Percentiles rank a stretch among this genome's conserved stretches.
These are phyloP conservation scores for Phaetusa simplex DNA, from an alignment of 2,113 vertebrate genomes.

Conservation along the genomic window DNA sequence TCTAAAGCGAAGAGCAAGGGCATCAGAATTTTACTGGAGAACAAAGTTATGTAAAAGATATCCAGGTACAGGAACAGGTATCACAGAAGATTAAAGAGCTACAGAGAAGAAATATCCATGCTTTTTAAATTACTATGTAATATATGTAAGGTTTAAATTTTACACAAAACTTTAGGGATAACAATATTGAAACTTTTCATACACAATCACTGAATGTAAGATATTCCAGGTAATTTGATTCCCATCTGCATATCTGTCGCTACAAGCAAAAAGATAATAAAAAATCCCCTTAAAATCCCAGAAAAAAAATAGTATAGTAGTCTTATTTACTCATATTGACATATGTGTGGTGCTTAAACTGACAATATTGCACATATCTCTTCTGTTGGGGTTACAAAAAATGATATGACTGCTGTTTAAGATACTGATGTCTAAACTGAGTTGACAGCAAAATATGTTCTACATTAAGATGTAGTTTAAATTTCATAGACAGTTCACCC, in stretches of 20 bases:
- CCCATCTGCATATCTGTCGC: neutral
- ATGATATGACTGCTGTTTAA: neutral
- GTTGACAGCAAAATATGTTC: neutral
- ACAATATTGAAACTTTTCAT: neutral
- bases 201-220: neutral
- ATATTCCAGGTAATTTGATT: neutral
- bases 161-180: neutral
- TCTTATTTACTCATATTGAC: neutral
- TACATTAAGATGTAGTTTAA: neutral
- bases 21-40: conserved; percentile 52
- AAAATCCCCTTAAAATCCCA: neutral
- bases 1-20: conserved; percentile 65
- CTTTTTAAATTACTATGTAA: neutral
- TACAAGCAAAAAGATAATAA: neutral
- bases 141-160: neutral
- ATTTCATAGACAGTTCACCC: neutral
- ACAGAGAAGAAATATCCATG: neutral
- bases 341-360: neutral
- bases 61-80: neutral
- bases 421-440: neutral
- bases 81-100: neutral
- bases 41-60: conserved; percentile 63
- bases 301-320: neutral
- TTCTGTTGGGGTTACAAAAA: neutral
- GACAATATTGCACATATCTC: neutral